Evolutionary conservation across 1,140 invertebrate species (phyloP), one percentile per base, ranked within the genome.

Genomic region (Cydia pomonella): DNA sequence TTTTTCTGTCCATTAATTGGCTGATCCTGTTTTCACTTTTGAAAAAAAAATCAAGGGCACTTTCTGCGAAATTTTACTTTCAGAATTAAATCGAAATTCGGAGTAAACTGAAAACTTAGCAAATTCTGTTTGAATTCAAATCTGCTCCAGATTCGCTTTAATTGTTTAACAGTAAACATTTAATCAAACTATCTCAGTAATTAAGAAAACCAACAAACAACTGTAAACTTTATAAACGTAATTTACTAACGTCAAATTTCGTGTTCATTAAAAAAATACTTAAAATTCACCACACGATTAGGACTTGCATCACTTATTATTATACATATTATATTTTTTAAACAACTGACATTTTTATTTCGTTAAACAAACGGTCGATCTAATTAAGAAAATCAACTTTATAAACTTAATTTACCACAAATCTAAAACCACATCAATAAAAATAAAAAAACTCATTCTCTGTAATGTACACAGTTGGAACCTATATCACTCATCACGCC

Each of bases 131-230:
- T 59, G 9, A 12, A n/a, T 12, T 59, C n/a, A 10, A 59, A 21
- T n/a, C 18, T 59, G 18, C 21, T n/a, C n/a, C n/a, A 23, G 21
- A n/a, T n/a, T n/a, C 53, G 53, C 21, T 23, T 59, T 3, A 59
- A 59, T 59, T 53, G n/a, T 53, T 53, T 23, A 59, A 59, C 53
- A 23, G 53, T 59, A 59, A 59, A 59, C 6, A 23, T 59, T 59
- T 23, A 59, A 21, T 59, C 53, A 23, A 59, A 59, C 53, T 21
- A 59, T 23, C 21, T 18, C 47, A 2, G 7, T 12, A 59, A 59
- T 23, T 59, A 12, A 59, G 21, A 59, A 7, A 59, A 59, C 21
- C 53, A 59, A 59, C 53, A 23, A 23, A 23, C 18, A 18, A 50
- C n/a, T 3, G n/a, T 9, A 44, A 59, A 59, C 53, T 23, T 59